A percentile compares a stretch with the other conserved stretches of the same genome.
phyloP scores from a whole-genome alignment of 2,888 invertebrate species.

The Hydrotaea cyrtoneurina region DNA sequence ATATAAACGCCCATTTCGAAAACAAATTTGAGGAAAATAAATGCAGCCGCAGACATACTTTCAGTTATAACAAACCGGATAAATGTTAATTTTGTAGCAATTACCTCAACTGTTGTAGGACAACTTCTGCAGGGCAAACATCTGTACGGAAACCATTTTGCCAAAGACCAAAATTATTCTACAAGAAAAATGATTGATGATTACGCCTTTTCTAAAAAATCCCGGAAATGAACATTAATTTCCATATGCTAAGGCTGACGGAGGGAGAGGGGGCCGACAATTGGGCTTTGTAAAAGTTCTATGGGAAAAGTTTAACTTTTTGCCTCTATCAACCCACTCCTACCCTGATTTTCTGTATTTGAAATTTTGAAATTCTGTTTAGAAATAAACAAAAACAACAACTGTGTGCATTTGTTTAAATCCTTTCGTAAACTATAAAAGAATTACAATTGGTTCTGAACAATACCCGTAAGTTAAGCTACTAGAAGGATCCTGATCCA shows the following conservation, averaged over 20 bases:
- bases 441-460: conserved; percentile 64
- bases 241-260: background rate
- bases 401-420: conserved; percentile 50
- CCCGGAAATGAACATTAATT: background rate
- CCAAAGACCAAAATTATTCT: background rate
- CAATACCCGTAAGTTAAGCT: conserved; percentile 58
- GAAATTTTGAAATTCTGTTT: conserved; percentile 5
- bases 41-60: background rate
- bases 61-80: conserved; percentile 4
- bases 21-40: background rate
- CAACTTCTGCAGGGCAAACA: background rate
- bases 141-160: background rate
- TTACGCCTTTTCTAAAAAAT: background rate
- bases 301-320: background rate
- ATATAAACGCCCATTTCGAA: background rate
- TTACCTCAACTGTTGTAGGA: background rate
- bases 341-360: background rate
- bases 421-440: conserved; percentile 47
- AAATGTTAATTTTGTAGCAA: conserved; percentile 17
- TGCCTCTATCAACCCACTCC: background rate
- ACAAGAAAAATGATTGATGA: conserved; percentile 27
- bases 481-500: background rate
- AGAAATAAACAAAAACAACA: conserved; percentile 36
- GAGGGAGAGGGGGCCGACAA: background rate
- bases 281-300: background rate